Base-by-base conservation (phyloP, 2,888 invertebrate genomes). In the Petrolisthes manimaculis region DNA sequence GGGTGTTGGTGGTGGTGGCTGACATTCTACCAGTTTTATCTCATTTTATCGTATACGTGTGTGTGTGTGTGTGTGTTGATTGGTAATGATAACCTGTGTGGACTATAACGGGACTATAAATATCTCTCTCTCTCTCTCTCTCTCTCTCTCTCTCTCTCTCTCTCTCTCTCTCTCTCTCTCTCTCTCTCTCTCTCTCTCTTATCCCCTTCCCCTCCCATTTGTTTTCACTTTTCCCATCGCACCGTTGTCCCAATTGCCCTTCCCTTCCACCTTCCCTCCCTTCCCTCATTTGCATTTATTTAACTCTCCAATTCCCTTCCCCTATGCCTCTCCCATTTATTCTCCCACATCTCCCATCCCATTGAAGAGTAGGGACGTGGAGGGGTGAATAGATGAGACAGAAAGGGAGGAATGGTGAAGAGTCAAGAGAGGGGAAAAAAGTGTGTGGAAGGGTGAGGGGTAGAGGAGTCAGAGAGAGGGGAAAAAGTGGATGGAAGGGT, bases 81-180 rank as follows among this genome's bases (percentile, higher is more conserved):
- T n/a, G n/a, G n/a, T n/a, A n/a, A n/a, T n/a, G n/a, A n/a, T n/a
- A n/a, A n/a, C n/a, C n/a, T n/a, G n/a, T n/a, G n/a, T n/a, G n/a
- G n/a, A n/a, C n/a, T n/a, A n/a, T n/a, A n/a, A n/a, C n/a, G n/a
- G n/a, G n/a, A n/a, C n/a, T n/a, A n/a, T n/a, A n/a, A n/a, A n/a
- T n/a, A n/a, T n/a, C n/a, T 14, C 18, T 14, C 18, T 14, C 18
- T 14, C 18, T 14, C 18, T 14, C 18, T 14, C 18, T 14, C 18
- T n/a, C n/a, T n/a, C n/a, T n/a, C n/a, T n/a, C 18, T 18, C 18
- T 75, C 21, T 24, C 75, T 24, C 75, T 75, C 24, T 75, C 75
- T 18, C 9, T 74, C 14, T 78, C 53, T 78, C 78, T 78, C 67
- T 81, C 67, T 81, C 81, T 81, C 81, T 81, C 81, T 61, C 81